Percentiles rank a stretch among this genome's conserved stretches.
phyloP scores from a whole-genome alignment of 2,113 vertebrate genomes.

The Pelvicachromis taeniatus region DNA sequence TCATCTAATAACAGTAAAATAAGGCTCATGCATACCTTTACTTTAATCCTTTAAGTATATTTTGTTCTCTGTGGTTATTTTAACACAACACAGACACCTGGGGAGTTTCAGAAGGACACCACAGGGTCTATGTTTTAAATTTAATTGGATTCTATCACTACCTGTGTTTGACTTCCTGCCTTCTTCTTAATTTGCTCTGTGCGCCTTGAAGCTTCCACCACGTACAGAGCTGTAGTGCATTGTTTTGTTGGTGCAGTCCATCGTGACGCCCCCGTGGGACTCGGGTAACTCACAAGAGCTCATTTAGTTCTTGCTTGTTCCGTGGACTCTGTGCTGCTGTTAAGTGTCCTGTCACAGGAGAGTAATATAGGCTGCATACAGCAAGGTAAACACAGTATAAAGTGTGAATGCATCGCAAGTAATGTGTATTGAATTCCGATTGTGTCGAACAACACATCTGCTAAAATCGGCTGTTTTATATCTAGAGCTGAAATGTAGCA shows the following conservation, averaged over 20 bases:
- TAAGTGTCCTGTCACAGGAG: neutral
- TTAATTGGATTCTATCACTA: neutral
- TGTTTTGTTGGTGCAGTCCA: neutral
- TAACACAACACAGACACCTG: neutral
- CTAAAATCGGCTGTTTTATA: neutral
- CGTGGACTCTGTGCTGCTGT: rapidly evolving
- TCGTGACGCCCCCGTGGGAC: rapidly evolving
- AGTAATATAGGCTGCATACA: neutral
- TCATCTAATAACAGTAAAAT: neutral
- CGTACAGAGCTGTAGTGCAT: neutral
- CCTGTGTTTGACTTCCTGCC: neutral
- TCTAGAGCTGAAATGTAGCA: neutral
- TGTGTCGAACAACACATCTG: neutral
- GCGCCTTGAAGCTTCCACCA: too few species aligned
- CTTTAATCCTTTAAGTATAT: neutral
- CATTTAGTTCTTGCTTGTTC: neutral
- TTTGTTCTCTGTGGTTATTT: neutral
- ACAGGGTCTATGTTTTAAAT: neutral
- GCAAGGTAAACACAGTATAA: neutral
- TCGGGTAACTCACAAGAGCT: neutral
- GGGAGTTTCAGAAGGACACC: neutral
- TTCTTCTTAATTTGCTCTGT: neutral
- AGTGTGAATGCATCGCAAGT: neutral
- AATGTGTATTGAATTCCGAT: rapidly evolving
- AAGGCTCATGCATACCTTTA: neutral